These are phyloP conservation scores for Sigmodon hispidus DNA, from an alignment of 2,113 vertebrate genomes.

Conservation along the genomic window DNA sequence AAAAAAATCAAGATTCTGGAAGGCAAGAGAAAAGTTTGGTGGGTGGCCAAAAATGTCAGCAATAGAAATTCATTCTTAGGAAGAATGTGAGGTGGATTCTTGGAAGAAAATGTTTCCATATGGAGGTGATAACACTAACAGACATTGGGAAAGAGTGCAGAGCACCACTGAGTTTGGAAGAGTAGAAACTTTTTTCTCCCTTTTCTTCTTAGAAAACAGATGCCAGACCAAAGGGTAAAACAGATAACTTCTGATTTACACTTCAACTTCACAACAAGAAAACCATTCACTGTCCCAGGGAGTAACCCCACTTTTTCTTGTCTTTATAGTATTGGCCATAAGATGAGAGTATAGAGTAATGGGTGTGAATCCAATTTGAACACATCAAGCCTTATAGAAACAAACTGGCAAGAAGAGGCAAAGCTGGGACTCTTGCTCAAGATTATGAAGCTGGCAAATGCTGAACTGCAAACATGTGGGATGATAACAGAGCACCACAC, in stretches of 20 bases:
- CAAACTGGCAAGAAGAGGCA: neutral
- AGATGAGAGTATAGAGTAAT: neutral
- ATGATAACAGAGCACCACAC: neutral
- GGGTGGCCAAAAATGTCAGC: neutral
- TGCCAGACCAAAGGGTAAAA: neutral
- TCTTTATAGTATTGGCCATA: neutral
- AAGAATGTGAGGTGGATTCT: neutral
- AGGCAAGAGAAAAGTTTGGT: neutral
- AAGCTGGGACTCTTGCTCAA: neutral
- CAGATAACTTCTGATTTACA: neutral
- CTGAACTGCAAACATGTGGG: neutral
- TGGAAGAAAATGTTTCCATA: neutral
- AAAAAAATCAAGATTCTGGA: neutral
- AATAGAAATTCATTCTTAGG: neutral
- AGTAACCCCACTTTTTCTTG: neutral
- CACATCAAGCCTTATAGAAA: neutral
- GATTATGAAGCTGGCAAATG: neutral
- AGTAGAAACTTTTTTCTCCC: neutral
- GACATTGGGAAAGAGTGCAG: neutral
- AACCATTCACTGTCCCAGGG: neutral
- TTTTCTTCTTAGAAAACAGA: constrained; percentile 21
- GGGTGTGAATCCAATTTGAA: neutral
- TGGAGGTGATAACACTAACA: neutral
- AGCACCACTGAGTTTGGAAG: neutral
- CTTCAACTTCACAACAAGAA: constrained; percentile 4